Evolutionary conservation across 53 echinoderm and acorn worm species (phyloP), one percentile per base, ranked within the genome.

Genomic region (Holothuria leucospilota): DNA sequence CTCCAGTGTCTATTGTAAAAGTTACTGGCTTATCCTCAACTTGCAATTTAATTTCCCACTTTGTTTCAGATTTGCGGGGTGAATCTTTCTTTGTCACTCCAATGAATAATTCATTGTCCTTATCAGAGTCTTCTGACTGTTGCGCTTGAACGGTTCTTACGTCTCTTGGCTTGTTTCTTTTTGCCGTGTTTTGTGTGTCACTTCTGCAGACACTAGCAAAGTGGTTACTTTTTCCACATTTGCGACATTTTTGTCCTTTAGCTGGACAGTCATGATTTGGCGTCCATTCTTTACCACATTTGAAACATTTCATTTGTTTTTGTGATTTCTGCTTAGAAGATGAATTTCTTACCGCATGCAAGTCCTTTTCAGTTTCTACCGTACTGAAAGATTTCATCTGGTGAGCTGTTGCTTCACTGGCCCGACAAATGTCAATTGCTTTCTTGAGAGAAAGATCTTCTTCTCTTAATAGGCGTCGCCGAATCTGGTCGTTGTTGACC

Each of bases 31-130:
- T 40, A 27, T 80, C 26, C 21, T 39, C 15, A 10, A 62, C 26
- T 62, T 63, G 39, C 29, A 64, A 51, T 10, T 79, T 77, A 38
- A 79, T 24, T 28, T 38, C 20, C 65, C 87, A 87, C 59, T 87
- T 77, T 46, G 38, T 41, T 23, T 79, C 53, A 29, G 59, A 40
- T 24, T 26, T 26, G 1, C 10, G 20, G 51, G 65, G 21, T 38
- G 26, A 38, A 41, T 34, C 20, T 13, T n/a, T 77, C 39, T 62
- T 18, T 26, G 51, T 28, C 51, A 56, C 46, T 39, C 39, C 40
- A 42, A 28, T 40, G 79, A 63, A 40, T 24, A 64, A 66, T 65
- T 42, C 64, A 23, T 29, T 15, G 42, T 84, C 84, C 34, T 25
- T 63, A 29, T 28, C 38, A 28, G 24, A 29, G 24, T n/a, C n/a